These are phyloP conservation scores for Eospalax fontanierii DNA, from an alignment of 2,797 vertebrate species.

Conservation along the genomic window DNA sequence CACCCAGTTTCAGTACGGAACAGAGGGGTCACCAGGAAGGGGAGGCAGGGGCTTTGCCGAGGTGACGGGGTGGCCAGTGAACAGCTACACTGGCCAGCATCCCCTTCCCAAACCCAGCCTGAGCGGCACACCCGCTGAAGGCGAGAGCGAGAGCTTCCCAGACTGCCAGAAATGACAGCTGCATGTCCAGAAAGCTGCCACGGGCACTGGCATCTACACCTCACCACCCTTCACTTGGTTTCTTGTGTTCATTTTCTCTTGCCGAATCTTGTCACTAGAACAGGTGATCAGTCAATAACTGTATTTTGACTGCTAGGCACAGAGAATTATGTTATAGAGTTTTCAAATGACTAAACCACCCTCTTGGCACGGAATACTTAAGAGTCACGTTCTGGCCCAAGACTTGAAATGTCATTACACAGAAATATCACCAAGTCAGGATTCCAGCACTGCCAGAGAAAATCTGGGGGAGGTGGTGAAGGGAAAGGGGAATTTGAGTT, in stretches of 20 bases:
- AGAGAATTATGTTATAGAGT: neutral
- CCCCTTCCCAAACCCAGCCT: neutral
- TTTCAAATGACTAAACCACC: conserved; percentile 29
- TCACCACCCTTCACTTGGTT: neutral
- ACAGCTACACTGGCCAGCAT: neutral
- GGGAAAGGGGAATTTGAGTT: conserved; percentile 37
- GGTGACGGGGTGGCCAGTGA: neutral
- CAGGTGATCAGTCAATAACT: conserved; percentile 17
- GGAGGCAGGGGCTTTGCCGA: neutral
- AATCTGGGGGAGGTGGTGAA: conserved; percentile 38
- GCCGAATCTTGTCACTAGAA: neutral
- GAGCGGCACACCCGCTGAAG: neutral
- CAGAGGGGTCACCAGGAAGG: neutral
- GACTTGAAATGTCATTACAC: conserved; percentile 57
- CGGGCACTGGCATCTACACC: neutral
- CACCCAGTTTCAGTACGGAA: neutral
- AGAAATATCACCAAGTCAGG: conserved; percentile 53
- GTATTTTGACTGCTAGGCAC: neutral
- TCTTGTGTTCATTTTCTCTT: neutral
- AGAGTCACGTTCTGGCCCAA: conserved; percentile 33
- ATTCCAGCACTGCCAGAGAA: conserved; percentile 47
- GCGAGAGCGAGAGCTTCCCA: neutral
- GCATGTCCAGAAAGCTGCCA: accelerated
- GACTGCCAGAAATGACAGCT: neutral
- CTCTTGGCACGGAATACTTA: conserved; percentile 30